A percentile compares a stretch with the other conserved stretches of the same genome.
Evolutionary conservation across 2,113 vertebrate species (phyloP).

Genomic region (Athene noctua): DNA sequence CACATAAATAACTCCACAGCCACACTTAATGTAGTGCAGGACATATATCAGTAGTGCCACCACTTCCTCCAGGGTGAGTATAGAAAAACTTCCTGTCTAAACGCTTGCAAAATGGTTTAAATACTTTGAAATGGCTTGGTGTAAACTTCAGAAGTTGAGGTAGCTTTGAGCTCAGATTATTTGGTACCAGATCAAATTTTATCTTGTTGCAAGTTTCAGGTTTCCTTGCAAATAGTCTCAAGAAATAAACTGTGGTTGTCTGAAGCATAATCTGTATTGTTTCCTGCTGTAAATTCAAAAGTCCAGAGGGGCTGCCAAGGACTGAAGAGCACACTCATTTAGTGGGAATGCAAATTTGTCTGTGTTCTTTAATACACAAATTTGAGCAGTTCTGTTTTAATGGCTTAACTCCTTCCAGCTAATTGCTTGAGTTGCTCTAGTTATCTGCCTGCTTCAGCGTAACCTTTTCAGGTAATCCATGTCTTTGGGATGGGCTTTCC

Average conservation of each 20-base stretch:
- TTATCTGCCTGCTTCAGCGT: background rate
- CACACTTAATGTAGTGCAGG: constrained; percentile 21
- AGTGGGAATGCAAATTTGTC: background rate
- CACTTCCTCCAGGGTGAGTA: constrained; percentile 71
- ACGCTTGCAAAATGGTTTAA: background rate
- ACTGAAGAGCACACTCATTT: background rate
- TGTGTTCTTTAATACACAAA: background rate
- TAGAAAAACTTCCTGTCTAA: background rate
- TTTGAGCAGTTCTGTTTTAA: background rate
- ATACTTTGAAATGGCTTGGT: background rate
- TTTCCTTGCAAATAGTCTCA: background rate
- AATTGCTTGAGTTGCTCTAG: background rate
- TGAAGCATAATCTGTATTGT: background rate
- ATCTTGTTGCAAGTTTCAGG: background rate
- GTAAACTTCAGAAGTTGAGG: background rate
- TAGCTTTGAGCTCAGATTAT: background rate
- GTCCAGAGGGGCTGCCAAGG: background rate
- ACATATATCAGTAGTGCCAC: constrained; percentile 29
- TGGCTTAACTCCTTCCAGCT: background rate
- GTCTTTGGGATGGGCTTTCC: background rate
- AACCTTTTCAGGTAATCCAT: background rate
- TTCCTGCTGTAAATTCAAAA: background rate
- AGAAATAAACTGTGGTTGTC: background rate
- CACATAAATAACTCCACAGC: background rate
- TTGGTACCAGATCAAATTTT: background rate